A percentile compares a stretch with the other conserved stretches of the same genome.
These are phyloP conservation scores for Penaeus chinensis DNA, from an alignment of 1,140 invertebrate species.

Conservation along the genomic window DNA sequence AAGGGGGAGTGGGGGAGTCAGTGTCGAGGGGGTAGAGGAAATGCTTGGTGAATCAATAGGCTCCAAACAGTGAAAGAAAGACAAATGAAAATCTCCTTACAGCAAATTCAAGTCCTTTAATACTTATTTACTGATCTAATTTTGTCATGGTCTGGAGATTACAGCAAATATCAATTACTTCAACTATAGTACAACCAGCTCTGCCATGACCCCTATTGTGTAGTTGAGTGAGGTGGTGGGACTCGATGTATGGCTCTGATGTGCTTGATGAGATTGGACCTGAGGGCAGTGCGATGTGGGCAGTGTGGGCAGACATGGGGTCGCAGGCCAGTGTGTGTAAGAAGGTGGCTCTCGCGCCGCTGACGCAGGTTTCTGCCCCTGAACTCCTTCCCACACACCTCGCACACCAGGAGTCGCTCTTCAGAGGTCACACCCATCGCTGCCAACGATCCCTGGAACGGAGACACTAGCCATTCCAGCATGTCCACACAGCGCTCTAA, in stretches of 20 bases:
- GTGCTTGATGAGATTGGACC: conserved; percentile 58
- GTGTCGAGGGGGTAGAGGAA: background rate
- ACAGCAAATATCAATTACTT: background rate
- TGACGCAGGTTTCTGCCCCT: conserved; percentile 54
- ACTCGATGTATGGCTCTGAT: conserved; percentile 48
- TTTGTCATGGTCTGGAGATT: too few species aligned
- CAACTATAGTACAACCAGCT: background rate
- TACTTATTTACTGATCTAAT: too few species aligned
- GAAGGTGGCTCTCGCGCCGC: conserved; percentile 65
- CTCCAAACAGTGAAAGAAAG: too few species aligned
- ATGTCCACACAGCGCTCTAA: conserved; percentile 32
- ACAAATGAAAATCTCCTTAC: too few species aligned
- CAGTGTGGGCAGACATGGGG: conserved; percentile 65
- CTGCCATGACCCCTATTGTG: too few species aligned
- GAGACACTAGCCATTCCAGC: conserved; percentile 56
- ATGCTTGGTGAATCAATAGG: background rate
- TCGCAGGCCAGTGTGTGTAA: conserved; percentile 68
- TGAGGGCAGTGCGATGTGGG: conserved; percentile 61
- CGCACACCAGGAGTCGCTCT: conserved; percentile 50
- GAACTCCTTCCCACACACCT: conserved; percentile 56
- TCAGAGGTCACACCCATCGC: conserved; percentile 45
- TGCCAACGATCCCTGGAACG: conserved; percentile 52
- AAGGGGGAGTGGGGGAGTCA: background rate
- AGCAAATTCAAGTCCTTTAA: too few species aligned
- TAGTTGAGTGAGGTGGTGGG: conserved; percentile 16